Evolutionary conservation across 2,113 vertebrate species (phyloP).

Genomic region (Lophura nycthemera): DNA sequence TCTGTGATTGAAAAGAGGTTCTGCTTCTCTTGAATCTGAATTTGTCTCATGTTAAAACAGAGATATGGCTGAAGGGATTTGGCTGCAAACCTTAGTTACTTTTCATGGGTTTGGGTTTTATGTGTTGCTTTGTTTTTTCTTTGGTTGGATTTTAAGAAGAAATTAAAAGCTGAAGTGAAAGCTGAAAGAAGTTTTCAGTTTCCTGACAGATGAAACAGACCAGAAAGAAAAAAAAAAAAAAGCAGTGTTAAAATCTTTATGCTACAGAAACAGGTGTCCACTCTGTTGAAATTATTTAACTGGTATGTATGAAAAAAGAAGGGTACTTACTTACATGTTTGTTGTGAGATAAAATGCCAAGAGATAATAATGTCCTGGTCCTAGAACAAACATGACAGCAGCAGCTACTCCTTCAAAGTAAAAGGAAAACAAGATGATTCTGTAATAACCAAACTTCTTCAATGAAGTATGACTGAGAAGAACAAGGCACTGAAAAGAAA

Average conservation of each 20-base stretch:
- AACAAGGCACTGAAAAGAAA: constrained; percentile 84
- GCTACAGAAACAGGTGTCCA: background rate
- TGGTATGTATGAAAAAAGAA: background rate
- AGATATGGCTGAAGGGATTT: background rate
- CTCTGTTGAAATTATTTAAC: background rate
- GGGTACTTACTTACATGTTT: constrained; percentile 84
- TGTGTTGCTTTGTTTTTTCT: background rate
- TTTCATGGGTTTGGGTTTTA: background rate
- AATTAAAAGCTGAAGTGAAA: constrained; percentile 5
- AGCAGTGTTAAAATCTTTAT: background rate
- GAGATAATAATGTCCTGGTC: constrained; percentile 82
- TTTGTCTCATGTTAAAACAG: background rate
- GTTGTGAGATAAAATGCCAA: constrained; percentile 86
- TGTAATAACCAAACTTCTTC: constrained; percentile 86
- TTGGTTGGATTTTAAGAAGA: background rate
- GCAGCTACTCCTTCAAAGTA: constrained; percentile 84
- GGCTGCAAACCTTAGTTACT: background rate
- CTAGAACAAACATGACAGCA: constrained; percentile 81
- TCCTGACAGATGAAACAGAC: background rate
- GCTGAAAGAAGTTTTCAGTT: background rate
- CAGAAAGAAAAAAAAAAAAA: background rate
- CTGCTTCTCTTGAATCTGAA: background rate
- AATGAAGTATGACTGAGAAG: constrained; percentile 82
- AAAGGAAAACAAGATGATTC: constrained; percentile 87
- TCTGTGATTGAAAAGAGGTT: background rate